Percentiles rank a stretch among this genome's conserved stretches.
Conservation (phyloP, 1,140 invertebrate species). For the Ladona fulva region DNA sequence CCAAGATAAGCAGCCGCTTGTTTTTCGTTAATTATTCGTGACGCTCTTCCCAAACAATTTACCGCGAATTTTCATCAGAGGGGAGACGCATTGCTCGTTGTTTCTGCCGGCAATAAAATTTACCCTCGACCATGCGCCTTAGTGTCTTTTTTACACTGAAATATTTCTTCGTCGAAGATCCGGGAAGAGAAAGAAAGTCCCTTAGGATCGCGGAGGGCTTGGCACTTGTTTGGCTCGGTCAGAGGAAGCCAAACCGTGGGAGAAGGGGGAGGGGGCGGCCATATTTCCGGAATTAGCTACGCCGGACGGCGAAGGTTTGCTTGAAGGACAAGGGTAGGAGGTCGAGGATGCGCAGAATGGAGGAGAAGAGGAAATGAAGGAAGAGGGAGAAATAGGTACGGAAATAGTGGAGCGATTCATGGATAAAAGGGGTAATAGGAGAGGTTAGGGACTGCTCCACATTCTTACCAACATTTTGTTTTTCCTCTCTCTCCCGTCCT, state of each 20-base stretch:
- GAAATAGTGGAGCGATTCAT: not conserved
- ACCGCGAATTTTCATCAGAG: too few species aligned
- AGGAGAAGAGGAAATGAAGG: not conserved
- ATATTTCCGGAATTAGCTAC: not conserved
- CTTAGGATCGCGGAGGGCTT: too few species aligned
- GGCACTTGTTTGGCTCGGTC: not conserved
- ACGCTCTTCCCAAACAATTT: too few species aligned
- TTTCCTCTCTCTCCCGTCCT: too few species aligned
- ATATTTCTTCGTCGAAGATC: too few species aligned
- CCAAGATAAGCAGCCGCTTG: too few species aligned
- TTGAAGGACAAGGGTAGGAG: not conserved
- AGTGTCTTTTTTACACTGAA: too few species aligned
- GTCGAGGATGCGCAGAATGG: not conserved
- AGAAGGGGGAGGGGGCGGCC: not conserved
- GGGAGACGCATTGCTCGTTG: too few species aligned
- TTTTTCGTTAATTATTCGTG: too few species aligned
- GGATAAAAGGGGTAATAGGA: not conserved
- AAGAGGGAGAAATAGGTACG: not conserved
- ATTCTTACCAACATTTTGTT: not conserved
- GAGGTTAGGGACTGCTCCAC: constrained; percentile 1
- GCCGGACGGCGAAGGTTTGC: not conserved
- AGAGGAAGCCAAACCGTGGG: not conserved
- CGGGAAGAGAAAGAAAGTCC: too few species aligned
- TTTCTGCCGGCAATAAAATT: too few species aligned
- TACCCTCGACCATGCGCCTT: too few species aligned